These are phyloP conservation scores for Heteromurus nitidus DNA, from an alignment of 2,888 invertebrate genomes.

Conservation along the genomic window DNA sequence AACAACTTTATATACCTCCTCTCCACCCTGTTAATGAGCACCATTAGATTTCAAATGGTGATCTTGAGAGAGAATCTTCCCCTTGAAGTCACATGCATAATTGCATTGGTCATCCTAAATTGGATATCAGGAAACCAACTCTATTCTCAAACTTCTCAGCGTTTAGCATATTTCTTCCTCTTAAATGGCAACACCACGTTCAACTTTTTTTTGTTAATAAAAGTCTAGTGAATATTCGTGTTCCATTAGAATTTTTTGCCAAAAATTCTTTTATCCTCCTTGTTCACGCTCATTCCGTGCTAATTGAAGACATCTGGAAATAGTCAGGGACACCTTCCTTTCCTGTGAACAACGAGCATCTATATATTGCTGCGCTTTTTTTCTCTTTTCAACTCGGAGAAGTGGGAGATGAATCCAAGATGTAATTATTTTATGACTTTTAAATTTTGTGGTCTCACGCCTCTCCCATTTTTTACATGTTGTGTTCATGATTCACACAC, in stretches of 20 bases:
- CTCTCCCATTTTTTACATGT: constrained; percentile 43
- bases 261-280: background rate
- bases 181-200: too few species aligned
- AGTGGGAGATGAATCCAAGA: constrained; percentile 25
- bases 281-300: constrained; percentile 39
- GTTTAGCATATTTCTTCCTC: too few species aligned
- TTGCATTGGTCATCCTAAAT: too few species aligned
- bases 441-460: constrained; percentile 57
- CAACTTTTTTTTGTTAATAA: too few species aligned
- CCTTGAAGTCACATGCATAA: too few species aligned
- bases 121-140: too few species aligned
- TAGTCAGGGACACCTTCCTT: constrained; percentile 47
- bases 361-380: background rate
- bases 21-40: too few species aligned
- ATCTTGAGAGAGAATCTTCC: too few species aligned
- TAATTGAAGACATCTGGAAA: constrained; percentile 59
- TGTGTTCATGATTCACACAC: constrained; percentile 43
- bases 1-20: too few species aligned
- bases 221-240: too few species aligned
- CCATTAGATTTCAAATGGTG: too few species aligned
- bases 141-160: too few species aligned
- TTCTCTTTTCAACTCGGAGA: background rate
- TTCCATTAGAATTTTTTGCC: constrained; percentile 6
- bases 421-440: constrained; percentile 55
- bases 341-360: background rate